A percentile compares a stretch with the other conserved stretches of the same genome.
phyloP scores from a whole-genome alignment of 2,888 invertebrate species.

The Amphipoea oculea region DNA sequence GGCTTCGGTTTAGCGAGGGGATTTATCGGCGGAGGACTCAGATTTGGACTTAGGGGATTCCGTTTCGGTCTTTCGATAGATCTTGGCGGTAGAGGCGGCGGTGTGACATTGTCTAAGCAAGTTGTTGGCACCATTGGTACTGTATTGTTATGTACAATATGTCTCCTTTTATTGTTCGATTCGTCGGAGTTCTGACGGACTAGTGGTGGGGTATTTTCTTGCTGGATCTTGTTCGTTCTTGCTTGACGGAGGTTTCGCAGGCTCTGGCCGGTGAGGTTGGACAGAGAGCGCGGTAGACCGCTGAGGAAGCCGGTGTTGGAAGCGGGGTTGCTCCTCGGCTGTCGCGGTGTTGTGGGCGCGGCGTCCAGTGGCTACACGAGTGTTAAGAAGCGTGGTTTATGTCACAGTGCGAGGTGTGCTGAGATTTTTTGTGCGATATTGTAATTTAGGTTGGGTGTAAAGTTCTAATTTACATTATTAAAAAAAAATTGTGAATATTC shows the following conservation, averaged over 20 bases:
- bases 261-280: conserved; percentile 88
- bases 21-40: conserved; percentile 75
- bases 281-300: conserved; percentile 86
- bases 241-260: conserved; percentile 78
- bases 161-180: conserved; percentile 71
- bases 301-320: conserved; percentile 83
- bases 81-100: conserved; percentile 83
- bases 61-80: conserved; percentile 79
- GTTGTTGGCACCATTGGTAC: conserved; percentile 86
- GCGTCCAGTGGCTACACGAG: conserved; percentile 41
- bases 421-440: conserved; percentile 48
- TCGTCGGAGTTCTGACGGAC: conserved; percentile 82
- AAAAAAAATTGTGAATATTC: neutral
- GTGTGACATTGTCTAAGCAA: conserved; percentile 83
- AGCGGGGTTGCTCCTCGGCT: conserved; percentile 49
- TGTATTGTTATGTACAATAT: conserved; percentile 78
- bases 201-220: conserved; percentile 76
- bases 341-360: conserved; percentile 49
- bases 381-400: conserved; percentile 48
- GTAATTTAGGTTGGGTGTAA: neutral
- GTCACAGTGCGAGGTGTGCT: conserved; percentile 56
- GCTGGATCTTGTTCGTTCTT: conserved; percentile 64
- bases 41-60: conserved; percentile 63
- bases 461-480: conserved; percentile 6
- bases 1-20: conserved; percentile 76